Conservation (phyloP, 2,888 invertebrate genomes). For the Cenopis cana region DNA sequence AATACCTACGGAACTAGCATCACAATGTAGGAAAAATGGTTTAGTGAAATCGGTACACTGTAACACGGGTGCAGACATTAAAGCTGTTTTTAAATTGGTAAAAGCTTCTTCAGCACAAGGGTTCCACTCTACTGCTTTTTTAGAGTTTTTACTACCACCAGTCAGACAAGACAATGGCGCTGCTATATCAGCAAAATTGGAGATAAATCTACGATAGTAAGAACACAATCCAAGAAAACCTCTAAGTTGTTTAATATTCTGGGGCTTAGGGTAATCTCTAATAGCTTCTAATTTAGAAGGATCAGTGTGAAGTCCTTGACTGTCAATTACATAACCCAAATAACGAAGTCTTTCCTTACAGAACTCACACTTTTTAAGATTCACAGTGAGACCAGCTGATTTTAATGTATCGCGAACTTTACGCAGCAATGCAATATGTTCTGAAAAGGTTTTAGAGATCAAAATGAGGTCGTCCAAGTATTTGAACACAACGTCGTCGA, state of each 20-base stretch:
- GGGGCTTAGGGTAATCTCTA: slow-evolving; percentile 31
- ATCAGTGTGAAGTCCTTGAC: slow-evolving; percentile 43
- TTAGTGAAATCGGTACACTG: slow-evolving; percentile 13
- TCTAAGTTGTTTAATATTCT: slow-evolving; percentile 38
- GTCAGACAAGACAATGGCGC: slow-evolving; percentile 49
- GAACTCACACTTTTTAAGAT: slow-evolving; percentile 45
- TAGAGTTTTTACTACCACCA: slow-evolving; percentile 42
- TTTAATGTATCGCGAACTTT: slow-evolving; percentile 19
- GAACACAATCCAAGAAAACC: slow-evolving; percentile 46
- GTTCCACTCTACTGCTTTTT: slow-evolving; percentile 1
- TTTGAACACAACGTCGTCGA: slow-evolving; percentile 24
- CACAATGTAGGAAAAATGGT: slow-evolving; percentile 7
- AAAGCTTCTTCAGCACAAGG: slow-evolving; percentile 13
- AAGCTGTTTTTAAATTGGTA: slow-evolving; percentile 16
- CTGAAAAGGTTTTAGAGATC: slow-evolving; percentile 9
- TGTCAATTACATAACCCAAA: slow-evolving; percentile 16
- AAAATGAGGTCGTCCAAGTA: slow-evolving; percentile 44
- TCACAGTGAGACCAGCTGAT: slow-evolving; percentile 42
- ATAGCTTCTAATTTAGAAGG: slow-evolving; percentile 45
- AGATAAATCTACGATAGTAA: slow-evolving; percentile 49
- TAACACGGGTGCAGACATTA: slow-evolving; percentile 13
- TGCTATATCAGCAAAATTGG: slow-evolving; percentile 49
- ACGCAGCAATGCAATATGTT: not conserved
- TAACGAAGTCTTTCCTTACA: slow-evolving; percentile 34
- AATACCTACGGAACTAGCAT: slow-evolving; percentile 8